Base-by-base conservation (phyloP, 2,888 invertebrate species). In the Synergus umbraculus region DNA sequence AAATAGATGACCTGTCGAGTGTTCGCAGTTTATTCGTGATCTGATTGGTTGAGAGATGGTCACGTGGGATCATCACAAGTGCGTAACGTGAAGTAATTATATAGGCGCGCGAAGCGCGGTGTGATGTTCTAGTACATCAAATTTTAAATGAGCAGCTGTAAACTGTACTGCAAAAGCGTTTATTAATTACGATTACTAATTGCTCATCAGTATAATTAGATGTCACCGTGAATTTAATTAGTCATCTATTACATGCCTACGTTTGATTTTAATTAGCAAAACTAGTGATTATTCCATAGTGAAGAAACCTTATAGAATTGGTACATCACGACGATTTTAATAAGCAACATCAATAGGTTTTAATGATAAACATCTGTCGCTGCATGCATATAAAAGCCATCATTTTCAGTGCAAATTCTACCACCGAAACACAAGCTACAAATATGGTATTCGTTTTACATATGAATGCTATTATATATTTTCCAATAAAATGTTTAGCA, bases 311-410 rank as follows among this genome's bases (percentile, higher is more conserved):
- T 18, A 43, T 22, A 44, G 22, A 18, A 22, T 67, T 18, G 46
- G 44, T 46, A 18, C 1, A 46, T 67, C 12, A 67, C 13, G 13
- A 67, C 13, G 67, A 4, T 46, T 44, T 46, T 67, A 46, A 67
- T 46, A 44, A 67, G 44, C 46, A 18, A 67, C 46, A 46, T 46
- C 46, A 49, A 10, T 49, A 15, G 0, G 15, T 49, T 49, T 49
- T 49, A 49, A 15, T 49, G 15, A 49, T 49, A 15, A 49, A 5
- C 49, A 49, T 13, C 18, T 29, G 18, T 13, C 44, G 22, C 18
- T 67, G n/a, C 46, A 67, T 67, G 67, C 67, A 67, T 67, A 46
- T 44, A 67, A 69, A 67, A 29, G 46, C 15, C 13, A 69, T 46
- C 29, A 46, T 69, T 69, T 46, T 29, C 67, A 13, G 15, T 12